Conservation (phyloP, 2,113 vertebrate species). For the Tetraodon nigroviridis region DNA sequence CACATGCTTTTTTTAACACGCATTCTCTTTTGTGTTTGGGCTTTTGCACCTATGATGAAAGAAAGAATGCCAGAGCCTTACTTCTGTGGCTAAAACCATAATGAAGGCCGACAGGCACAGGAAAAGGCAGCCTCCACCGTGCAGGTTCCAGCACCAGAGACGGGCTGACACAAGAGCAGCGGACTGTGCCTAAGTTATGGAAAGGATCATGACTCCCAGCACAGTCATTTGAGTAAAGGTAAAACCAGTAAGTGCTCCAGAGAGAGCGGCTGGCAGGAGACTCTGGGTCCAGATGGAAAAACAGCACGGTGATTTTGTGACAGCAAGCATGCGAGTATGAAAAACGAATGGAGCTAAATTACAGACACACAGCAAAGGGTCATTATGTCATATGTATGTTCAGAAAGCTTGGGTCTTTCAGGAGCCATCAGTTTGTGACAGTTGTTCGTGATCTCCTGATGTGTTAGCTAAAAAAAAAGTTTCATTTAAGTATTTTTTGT, state of each 20-base stretch:
- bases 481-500: too few species aligned
- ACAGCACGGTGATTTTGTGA: neutral
- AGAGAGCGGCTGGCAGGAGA: slow-evolving; percentile 13
- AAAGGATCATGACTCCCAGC: slow-evolving; percentile 39
- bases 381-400: neutral
- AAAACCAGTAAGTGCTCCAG: slow-evolving; percentile 14
- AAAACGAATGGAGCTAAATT: neutral
- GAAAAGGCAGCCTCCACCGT: slow-evolving; percentile 14
- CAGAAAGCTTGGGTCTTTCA: neutral
- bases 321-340: neutral
- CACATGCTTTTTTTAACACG: too few species aligned
- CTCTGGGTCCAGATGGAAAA: slow-evolving; percentile 32
- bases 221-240: slow-evolving; percentile 33
- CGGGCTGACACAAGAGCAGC: slow-evolving; percentile 27
- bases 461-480: too few species aligned
- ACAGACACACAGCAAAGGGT: neutral
- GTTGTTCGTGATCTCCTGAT: too few species aligned
- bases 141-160: slow-evolving; percentile 4
- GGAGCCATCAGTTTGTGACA: neutral
- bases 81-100: slow-evolving; percentile 28
- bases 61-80: slow-evolving; percentile 38
- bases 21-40: too few species aligned
- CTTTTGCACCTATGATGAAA: slow-evolving; percentile 1
- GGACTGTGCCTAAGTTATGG: slow-evolving; percentile 24
- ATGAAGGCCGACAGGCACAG: slow-evolving; percentile 10